These are phyloP conservation scores for Tetrao urogallus DNA, from an alignment of 2,113 vertebrate genomes.

Conservation along the genomic window DNA sequence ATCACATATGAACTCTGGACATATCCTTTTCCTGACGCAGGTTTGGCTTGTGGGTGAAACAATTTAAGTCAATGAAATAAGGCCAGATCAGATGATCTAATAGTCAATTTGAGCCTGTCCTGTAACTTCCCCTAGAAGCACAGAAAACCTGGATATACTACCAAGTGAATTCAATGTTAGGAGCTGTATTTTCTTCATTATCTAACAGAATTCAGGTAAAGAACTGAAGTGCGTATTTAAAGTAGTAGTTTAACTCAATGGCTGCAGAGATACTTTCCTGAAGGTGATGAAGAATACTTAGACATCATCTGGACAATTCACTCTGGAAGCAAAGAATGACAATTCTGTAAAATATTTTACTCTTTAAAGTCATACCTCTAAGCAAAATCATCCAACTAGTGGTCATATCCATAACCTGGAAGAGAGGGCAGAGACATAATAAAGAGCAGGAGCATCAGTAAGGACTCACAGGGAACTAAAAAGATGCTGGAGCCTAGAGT, in stretches of 20 bases:
- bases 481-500: not conserved
- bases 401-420: not conserved
- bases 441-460: not conserved
- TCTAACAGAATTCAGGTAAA: not conserved
- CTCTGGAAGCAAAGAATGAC: not conserved
- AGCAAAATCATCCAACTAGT: not conserved
- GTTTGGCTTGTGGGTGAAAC: not conserved
- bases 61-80: not conserved
- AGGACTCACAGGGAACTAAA: fast-evolving
- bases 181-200: not conserved
- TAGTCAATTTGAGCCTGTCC: not conserved
- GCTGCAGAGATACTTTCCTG: not conserved
- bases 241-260: not conserved
- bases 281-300: not conserved
- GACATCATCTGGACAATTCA: not conserved
- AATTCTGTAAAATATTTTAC: not conserved
- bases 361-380: not conserved
- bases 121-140: not conserved
- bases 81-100: not conserved
- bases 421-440: not conserved
- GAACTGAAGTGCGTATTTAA: not conserved
- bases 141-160: not conserved
- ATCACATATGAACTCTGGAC: not conserved
- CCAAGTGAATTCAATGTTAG: not conserved
- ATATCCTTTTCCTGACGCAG: not conserved